Base-by-base conservation (phyloP, 1,140 invertebrate genomes). In the Lasioglossum baleicum region DNA sequence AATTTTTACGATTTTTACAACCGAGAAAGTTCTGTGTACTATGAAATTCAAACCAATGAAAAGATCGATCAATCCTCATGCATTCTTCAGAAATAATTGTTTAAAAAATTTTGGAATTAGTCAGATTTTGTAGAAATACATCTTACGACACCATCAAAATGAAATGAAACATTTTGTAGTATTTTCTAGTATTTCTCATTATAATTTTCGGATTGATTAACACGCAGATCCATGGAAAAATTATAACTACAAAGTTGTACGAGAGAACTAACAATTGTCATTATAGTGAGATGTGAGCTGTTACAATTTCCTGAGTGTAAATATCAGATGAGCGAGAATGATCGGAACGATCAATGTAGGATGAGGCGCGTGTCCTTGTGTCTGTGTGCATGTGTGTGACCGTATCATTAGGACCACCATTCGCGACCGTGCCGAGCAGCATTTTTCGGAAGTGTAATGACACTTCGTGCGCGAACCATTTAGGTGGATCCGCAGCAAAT, bases 331-430 rank as follows among this genome's bases (percentile, higher is more conserved):
- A 35, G 10, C 11, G 48, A 48, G 20, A 15, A 53, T 10, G 66
- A 69, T 70, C 48, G 31, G 20, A 15, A 22, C 26, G 63, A 48
- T 65, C 69, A 15, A 17, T 6, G 26, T 5, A 31, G 44, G 56
- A 72, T 42, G 3, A 72, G 22, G 75, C 71, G 75, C 75, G 80
- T 78, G 82, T 56, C 7, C 20, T 0, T n/a, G 20, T 7, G 7
- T 20, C 7, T 8, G 75, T 64, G 79, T 63, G 80, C 17, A 20
- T n/a, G 56, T 72, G 78, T 85, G 80, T 73, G 80, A 85, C 31
- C 80, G 56, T 84, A 75, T 85, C 83, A 85, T 86, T 86, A 86
- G 84, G 84, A 85, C 80, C 83, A 84, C 80, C 83, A 61, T 82
- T 85, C 35, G 83, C 80, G 83, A 67, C 51, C 69, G 61, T 42